Base-by-base conservation (phyloP, 2,797 vertebrate genomes). In the Ctenopoma multispine region DNA sequence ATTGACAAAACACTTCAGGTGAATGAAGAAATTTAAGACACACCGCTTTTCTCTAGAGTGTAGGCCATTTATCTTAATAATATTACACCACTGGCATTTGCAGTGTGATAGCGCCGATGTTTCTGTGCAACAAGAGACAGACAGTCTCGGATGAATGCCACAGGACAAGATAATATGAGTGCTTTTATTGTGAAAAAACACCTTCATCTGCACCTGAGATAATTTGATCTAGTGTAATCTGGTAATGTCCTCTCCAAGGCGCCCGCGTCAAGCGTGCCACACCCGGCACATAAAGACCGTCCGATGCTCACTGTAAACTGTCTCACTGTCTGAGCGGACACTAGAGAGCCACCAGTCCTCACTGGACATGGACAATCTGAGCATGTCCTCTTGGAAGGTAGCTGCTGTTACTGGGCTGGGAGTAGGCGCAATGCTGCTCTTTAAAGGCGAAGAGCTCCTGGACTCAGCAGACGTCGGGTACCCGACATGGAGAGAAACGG, bases 401-500 rank as follows among this genome's bases (percentile, higher is more conserved):
- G 78, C 77, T 13, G 87, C 75, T 17, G 53, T 80, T 5, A 34
- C 81, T 0, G 88, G 64, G 1, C 59, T 90, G 11, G 82, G 72
- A 7, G 46, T 89, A 4, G 74, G 57, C 3, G 87, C 79, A 7
- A 23, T 76, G 27, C 50, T 94, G 17, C 2, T 91, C 34, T 29
- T 88, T 18, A 85, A 79, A 1, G 72, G 57, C 21, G 77, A 79
- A 34, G 86, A 90, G 47, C 75, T 67, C 7, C 79, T 72, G 43
- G 85, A 84, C 62, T 48, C 70, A 1, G 51, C 49, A 5, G 71
- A 53, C 21, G 24, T 9, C 23, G 71, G 72, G 31, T 64, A 64
- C 54, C 76, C 65, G 29, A 7, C 68, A 2, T 92, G 89, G 92
- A 62, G 76, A n/a, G 84, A 73, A 14, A 69, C 73, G 9, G 84